phyloP scores from a whole-genome alignment of 2,797 vertebrate genomes.

The Squalus acanthias region DNA sequence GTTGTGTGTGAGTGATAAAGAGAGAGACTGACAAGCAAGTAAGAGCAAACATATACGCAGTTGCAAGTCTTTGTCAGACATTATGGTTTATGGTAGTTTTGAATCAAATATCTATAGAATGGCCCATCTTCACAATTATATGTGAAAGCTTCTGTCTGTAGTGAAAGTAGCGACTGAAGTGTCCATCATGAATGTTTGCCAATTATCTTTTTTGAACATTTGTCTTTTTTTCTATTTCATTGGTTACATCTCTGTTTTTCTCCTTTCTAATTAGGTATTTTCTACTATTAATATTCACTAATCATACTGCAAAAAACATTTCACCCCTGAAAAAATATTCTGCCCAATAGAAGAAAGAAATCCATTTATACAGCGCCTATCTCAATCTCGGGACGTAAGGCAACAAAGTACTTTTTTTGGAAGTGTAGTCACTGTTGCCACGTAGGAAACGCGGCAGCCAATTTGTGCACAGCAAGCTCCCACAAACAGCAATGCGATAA shows the following conservation, averaged over 20 bases:
- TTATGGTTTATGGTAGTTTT: neutral
- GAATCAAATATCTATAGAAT: neutral
- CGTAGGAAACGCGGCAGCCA: neutral
- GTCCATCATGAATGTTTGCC: neutral
- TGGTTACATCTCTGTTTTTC: neutral
- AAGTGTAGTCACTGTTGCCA: neutral
- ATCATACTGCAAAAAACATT: neutral
- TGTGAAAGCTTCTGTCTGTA: neutral
- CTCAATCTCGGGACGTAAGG: neutral
- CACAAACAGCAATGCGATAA: neutral
- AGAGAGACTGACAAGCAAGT: neutral
- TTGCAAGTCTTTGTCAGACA: neutral
- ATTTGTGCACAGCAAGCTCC: neutral
- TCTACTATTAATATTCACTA: neutral
- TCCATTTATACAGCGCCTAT: neutral
- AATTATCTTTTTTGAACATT: neutral
- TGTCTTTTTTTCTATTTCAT: neutral
- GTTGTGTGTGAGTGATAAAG: neutral
- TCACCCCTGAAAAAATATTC: neutral
- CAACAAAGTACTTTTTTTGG: neutral
- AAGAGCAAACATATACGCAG: neutral
- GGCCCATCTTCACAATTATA: neutral
- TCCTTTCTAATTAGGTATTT: neutral
- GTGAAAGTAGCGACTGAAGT: neutral
- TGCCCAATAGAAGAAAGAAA: neutral